Percentiles rank a stretch among this genome's conserved stretches.
phyloP scores from a whole-genome alignment of 2,113 vertebrate genomes.

The Alligator sinensis region DNA sequence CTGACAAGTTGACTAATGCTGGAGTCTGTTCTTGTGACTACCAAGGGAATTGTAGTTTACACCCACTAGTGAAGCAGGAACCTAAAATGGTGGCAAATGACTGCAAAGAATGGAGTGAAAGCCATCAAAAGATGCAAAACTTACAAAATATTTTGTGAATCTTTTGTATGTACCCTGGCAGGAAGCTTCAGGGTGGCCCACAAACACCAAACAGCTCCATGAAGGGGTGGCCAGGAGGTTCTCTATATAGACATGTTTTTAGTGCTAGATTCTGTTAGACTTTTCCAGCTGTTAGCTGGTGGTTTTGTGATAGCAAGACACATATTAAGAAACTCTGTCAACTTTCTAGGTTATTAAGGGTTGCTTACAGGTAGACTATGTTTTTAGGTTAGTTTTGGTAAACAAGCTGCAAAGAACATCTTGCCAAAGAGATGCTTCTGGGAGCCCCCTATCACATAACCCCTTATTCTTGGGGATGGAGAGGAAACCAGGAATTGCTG shows the following conservation, averaged over 20 bases:
- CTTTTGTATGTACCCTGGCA: accelerated
- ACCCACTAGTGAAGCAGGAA: not conserved
- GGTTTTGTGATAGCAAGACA: not conserved
- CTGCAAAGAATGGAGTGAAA: not conserved
- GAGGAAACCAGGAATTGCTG: slow-evolving; percentile 8
- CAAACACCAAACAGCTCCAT: not conserved
- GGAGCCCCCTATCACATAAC: not conserved
- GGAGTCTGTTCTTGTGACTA: slow-evolving; percentile 20
- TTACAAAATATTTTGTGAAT: not conserved
- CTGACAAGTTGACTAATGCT: slow-evolving; percentile 57
- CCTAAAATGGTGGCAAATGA: not conserved
- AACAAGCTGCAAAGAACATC: not conserved
- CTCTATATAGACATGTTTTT: not conserved
- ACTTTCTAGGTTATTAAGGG: not conserved
- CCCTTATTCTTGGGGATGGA: not conserved
- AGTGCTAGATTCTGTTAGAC: not conserved
- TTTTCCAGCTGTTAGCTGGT: not conserved
- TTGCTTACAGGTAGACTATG: not conserved
- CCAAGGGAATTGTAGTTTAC: slow-evolving; percentile 21
- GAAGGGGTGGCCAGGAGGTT: not conserved
- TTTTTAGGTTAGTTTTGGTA: not conserved
- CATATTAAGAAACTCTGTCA: not conserved
- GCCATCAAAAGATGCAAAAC: not conserved
- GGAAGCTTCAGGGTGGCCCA: not conserved
- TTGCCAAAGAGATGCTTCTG: not conserved